Conservation (phyloP, 2,113 vertebrate species). For the Felis chaus region DNA sequence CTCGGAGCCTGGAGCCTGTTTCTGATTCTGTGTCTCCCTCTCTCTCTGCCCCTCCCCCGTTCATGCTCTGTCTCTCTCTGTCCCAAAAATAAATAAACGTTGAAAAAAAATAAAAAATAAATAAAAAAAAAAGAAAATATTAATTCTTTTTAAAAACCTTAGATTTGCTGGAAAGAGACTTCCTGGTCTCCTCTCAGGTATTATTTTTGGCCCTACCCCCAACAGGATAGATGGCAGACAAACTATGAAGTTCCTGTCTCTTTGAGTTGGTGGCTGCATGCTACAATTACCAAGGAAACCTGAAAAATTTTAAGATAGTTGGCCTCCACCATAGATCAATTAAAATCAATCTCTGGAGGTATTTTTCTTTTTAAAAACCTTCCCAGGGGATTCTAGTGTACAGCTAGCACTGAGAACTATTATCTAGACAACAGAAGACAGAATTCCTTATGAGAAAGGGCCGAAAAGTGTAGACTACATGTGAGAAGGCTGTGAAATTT, state of each 20-base stretch:
- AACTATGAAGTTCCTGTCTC: not conserved
- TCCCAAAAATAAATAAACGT: too few relatives aligned
- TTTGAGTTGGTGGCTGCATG: not conserved
- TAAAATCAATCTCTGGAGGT: not conserved
- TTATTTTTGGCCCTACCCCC: not conserved
- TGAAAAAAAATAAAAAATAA: too few relatives aligned
- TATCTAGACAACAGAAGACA: not conserved
- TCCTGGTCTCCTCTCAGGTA: not conserved
- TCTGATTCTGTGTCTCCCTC: too few relatives aligned
- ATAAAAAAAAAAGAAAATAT: not conserved
- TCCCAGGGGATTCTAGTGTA: not conserved
- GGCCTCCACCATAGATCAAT: not conserved
- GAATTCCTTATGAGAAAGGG: not conserved
- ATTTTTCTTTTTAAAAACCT: constrained; percentile 12
- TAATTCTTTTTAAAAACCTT: not conserved
- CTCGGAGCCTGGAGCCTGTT: too few relatives aligned
- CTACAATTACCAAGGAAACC: not conserved
- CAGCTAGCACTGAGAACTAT: not conserved
- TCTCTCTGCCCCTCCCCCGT: too few relatives aligned
- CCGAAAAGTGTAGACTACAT: not conserved
- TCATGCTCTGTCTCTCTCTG: too few relatives aligned
- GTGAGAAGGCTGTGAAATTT: not conserved
- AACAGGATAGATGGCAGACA: not conserved
- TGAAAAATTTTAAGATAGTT: not conserved
- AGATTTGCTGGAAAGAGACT: not conserved